Evolutionary conservation across 1,140 invertebrate genomes (phyloP).

Genomic region (Aphaenogaster rudis): DNA sequence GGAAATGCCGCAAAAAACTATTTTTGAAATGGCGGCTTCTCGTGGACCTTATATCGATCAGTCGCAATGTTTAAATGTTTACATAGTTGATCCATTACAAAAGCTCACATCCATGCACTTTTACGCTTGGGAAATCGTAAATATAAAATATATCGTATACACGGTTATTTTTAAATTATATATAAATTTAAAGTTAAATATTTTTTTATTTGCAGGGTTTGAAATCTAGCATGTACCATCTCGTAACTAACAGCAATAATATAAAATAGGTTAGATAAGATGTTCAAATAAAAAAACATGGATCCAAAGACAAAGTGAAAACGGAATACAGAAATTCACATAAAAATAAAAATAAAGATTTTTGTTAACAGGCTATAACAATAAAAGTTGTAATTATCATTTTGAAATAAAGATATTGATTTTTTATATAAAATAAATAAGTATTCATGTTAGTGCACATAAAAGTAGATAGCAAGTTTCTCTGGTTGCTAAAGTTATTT

Average conservation of each 20-base stretch:
- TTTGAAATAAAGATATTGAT: background rate
- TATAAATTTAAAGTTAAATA: slow-evolving; percentile 1
- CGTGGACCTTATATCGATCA: slow-evolving; percentile 99
- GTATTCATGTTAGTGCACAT: too few relatives aligned
- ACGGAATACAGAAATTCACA: background rate
- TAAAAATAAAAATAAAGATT: background rate
- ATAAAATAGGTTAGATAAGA: background rate
- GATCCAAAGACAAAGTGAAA: background rate
- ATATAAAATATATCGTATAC: background rate
- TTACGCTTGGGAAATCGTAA: slow-evolving; percentile 97
- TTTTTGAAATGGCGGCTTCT: slow-evolving; percentile 99
- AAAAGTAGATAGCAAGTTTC: too few relatives aligned
- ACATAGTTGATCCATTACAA: slow-evolving; percentile 97
- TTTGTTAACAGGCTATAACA: background rate
- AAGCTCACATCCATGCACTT: slow-evolving; percentile 99
- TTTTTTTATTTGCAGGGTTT: slow-evolving; percentile 58
- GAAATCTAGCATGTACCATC: slow-evolving; percentile 57
- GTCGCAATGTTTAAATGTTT: slow-evolving; percentile 98
- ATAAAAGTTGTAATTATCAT: background rate
- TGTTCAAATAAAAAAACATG: background rate
- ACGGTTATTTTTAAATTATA: background rate
- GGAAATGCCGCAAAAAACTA: slow-evolving; percentile 98
- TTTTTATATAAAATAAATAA: background rate
- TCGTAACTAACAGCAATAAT: slow-evolving; percentile 17
- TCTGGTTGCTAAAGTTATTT: too few relatives aligned